Evolutionary conservation across 2,888 invertebrate species (phyloP).

Genomic region (Timema cristinae): DNA sequence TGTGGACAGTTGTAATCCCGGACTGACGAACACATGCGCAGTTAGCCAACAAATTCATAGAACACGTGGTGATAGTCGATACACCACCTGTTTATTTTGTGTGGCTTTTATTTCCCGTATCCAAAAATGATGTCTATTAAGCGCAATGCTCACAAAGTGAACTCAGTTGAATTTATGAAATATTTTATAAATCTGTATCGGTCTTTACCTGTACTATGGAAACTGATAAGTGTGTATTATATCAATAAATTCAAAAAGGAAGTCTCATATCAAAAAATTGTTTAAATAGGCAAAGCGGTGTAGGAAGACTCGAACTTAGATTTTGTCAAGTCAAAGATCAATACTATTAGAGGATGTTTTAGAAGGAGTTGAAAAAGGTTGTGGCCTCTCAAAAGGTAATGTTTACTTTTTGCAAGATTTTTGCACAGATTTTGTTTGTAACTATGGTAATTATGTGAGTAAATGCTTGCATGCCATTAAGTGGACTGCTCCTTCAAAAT

Average conservation of each 20-base stretch:
- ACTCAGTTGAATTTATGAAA: neutral
- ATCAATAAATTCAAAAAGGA: neutral
- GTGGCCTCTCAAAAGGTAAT: too few species aligned
- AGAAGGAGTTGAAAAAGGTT: conserved; percentile 1
- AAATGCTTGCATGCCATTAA: too few species aligned
- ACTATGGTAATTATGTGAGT: too few species aligned
- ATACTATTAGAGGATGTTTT: neutral
- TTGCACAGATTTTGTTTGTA: too few species aligned
- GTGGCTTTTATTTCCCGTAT: too few species aligned
- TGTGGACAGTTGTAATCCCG: neutral
- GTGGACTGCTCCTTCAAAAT: too few species aligned
- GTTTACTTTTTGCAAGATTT: too few species aligned
- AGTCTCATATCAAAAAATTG: neutral
- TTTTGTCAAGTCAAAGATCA: neutral
- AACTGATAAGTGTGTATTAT: neutral
- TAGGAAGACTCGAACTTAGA: neutral
- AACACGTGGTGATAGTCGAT: too few species aligned
- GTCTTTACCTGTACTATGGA: neutral
- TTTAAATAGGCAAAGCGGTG: neutral
- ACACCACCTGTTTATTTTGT: too few species aligned
- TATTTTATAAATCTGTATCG: neutral
- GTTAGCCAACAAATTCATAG: too few species aligned
- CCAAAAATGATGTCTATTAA: too few species aligned
- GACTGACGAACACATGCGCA: neutral
- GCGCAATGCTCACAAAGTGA: too few species aligned